Percentiles rank a stretch among this genome's conserved stretches.
Conservation (phyloP, 2,797 vertebrate genomes). For the Bradypus variegatus region DNA sequence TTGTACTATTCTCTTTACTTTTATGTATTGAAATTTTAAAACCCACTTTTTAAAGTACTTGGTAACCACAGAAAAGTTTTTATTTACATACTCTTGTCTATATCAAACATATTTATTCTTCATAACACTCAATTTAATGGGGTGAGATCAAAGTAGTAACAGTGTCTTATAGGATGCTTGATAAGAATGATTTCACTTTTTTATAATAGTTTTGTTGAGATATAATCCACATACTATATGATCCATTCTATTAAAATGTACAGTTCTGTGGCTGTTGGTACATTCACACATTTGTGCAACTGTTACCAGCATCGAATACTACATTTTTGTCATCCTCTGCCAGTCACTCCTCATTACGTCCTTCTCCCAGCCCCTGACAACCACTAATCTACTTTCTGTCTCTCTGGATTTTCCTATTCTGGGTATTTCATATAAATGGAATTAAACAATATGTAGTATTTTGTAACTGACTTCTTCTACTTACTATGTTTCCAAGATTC, state of each 20-base stretch:
- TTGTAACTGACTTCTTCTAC: neutral
- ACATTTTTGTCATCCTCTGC: too few species aligned
- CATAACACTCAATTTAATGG: neutral
- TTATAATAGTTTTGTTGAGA: neutral
- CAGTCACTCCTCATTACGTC: neutral
- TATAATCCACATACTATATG: too few species aligned
- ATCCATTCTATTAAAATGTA: too few species aligned
- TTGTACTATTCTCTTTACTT: neutral
- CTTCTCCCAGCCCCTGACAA: neutral
- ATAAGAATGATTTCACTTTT: neutral
- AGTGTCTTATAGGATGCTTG: neutral
- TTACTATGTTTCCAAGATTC: neutral
- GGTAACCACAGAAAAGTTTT: neutral
- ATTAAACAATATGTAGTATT: neutral
- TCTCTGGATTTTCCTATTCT: neutral
- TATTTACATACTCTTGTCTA: neutral
- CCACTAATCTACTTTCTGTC: neutral
- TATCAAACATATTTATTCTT: neutral
- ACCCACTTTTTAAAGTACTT: neutral
- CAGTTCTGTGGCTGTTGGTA: too few species aligned
- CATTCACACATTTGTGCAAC: too few species aligned
- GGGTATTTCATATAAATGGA: neutral
- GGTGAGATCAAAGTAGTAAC: neutral
- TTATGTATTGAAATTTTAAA: neutral
- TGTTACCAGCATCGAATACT: too few species aligned